phyloP scores from a whole-genome alignment of 1,140 invertebrate genomes.

The Trinorchestia longiramus region DNA sequence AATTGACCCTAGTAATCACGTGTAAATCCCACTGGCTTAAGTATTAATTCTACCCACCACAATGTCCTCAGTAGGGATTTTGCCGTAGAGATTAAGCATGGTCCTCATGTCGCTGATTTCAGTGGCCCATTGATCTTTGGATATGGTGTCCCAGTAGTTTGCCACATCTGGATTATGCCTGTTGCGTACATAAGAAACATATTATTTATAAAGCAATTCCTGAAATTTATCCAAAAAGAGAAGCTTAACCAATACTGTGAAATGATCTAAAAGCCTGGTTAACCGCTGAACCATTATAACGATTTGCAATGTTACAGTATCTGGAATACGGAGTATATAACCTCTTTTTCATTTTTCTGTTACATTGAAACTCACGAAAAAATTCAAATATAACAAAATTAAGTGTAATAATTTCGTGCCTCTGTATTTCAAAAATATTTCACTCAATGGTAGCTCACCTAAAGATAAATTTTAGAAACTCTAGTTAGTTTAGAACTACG shows the following conservation, averaged over 20 bases:
- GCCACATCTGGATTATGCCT: slow-evolving; percentile 40
- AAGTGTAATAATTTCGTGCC: background rate
- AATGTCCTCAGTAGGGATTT: background rate
- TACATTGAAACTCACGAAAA: background rate
- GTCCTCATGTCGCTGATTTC: slow-evolving; percentile 50
- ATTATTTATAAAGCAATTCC: background rate
- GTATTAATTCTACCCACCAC: slow-evolving; percentile 10
- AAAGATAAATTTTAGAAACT: background rate
- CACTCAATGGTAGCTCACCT: background rate
- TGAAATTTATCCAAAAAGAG: background rate
- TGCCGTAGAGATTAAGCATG: slow-evolving; percentile 33
- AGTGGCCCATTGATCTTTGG: background rate
- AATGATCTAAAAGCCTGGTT: background rate
- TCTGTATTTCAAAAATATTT: background rate
- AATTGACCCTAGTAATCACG: no score
- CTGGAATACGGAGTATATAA: background rate
- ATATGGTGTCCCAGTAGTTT: slow-evolving; percentile 23
- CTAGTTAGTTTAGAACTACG: background rate
- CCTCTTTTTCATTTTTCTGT: no score
- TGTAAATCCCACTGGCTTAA: no score
- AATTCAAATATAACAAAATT: no score
- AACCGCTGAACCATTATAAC: background rate
- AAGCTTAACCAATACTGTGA: background rate
- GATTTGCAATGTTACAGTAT: background rate
- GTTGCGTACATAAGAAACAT: background rate